Evolutionary conservation across 2,888 invertebrate species (phyloP), one percentile per base, ranked within the genome.

Genomic region (Drymonia ruficornis): DNA sequence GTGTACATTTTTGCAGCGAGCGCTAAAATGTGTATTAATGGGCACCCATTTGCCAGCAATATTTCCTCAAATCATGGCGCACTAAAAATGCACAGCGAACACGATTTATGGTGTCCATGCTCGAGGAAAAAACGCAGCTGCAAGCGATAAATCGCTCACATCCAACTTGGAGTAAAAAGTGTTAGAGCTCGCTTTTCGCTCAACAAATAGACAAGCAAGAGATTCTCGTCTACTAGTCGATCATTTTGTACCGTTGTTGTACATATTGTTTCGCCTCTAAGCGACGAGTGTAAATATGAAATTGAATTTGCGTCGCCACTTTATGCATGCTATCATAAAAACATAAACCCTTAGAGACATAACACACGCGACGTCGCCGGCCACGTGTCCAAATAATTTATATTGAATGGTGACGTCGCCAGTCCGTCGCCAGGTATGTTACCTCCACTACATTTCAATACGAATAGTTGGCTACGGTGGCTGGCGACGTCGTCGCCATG

Each of bases 101-200:
- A 66, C 68, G 73, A 81, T 83, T 83, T 82, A 83, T 78, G 67
- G 73, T 63, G 61, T 66, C 67, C 67, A 64, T 67, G 60, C 58
- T 70, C 55, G 55, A 72, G 72, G 70, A 82, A 81, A 83, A 83
- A 83, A 78, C 63, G 66, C 71, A 73, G 75, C 74, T 78, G 76
- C 70, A 66, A 67, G 71, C 84, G 72, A 85, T 84, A 84, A 84
- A 84, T 85, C 83, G 73, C 72, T 84, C 81, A 79, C 71, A 64
- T 74, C 68, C 69, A 73, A 73, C 67, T 73, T 72, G 71, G 71
- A 81, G 83, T 83, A 83, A 78, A 62, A 61, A 62, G 57, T 56
- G 69, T 61, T 71, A 70, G 65, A 76, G 76, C 68, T 72, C 74
- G 76, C 74, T 72, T 60, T 58, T 65, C 74, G 74, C 79, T 81